Percentiles rank a stretch among this genome's conserved stretches.
Conservation (phyloP, 53 echinoderm and acorn worm species). For the Holothuria scabra region DNA sequence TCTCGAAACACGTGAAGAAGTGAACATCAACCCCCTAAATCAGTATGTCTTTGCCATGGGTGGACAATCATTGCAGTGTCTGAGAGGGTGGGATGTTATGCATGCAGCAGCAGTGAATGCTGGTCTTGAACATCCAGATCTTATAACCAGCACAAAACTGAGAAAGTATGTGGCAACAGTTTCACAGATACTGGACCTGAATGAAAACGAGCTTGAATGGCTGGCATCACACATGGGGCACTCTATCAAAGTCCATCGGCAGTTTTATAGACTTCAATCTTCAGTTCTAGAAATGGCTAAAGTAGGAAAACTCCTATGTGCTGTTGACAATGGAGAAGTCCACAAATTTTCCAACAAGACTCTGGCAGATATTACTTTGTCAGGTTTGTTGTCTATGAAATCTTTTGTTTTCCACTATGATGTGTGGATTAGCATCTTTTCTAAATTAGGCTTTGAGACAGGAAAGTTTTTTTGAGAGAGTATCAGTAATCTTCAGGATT, state of each 20-base stretch:
- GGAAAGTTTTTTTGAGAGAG: no score
- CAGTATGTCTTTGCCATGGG: constrained; percentile 64
- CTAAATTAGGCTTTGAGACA: no score
- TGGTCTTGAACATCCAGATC: constrained; percentile 51
- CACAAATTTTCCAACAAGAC: constrained; percentile 29
- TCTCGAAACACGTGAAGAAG: background rate
- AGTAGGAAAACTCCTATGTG: constrained; percentile 50
- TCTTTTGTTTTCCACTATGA: no score
- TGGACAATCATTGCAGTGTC: constrained; percentile 11
- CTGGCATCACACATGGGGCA: constrained; percentile 66
- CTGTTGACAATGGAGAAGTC: constrained; percentile 46
- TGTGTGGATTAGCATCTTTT: no score
- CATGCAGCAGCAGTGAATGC: constrained; percentile 42
- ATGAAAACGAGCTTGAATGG: constrained; percentile 60
- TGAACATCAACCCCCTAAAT: constrained; percentile 36
- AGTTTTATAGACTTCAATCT: constrained; percentile 53
- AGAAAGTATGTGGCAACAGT: constrained; percentile 61
- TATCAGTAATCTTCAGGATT: no score
- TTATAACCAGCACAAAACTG: constrained; percentile 54
- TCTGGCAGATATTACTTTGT: no score
- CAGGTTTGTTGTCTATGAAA: no score
- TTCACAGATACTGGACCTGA: constrained; percentile 52
- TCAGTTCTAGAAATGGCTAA: constrained; percentile 60
- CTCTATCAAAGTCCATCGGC: constrained; percentile 39
- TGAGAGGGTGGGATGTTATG: constrained; percentile 54